Base-by-base conservation (phyloP, 2,113 vertebrate species). In the Oryzias melastigma region DNA sequence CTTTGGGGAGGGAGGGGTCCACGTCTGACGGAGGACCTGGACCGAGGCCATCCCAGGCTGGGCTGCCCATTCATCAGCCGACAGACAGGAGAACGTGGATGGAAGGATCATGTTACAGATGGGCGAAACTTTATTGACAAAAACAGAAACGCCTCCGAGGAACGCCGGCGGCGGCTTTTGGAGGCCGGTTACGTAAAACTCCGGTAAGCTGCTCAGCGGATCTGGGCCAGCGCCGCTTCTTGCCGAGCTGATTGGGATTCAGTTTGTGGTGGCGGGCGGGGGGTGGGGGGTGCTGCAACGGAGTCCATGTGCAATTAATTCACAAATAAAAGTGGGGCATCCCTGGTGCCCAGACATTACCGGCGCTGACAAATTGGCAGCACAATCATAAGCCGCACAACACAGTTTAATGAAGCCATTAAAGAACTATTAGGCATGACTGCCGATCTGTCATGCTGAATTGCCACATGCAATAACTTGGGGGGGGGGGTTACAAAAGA, bases 361-460 rank as follows among this genome's bases (percentile, higher is more conserved):
- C 83, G 25, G 65, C 81, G 59, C 89, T 93, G 93, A 95, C 90
- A 93, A 93, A 94, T 92, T 89, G 89, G 86, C 82, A 62, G 89
- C 83, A 85, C 89, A 87, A 87, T 91, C 90, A 92, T 89, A 89
- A 93, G 92, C 92, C 80, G 84, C 92, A 92, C 93, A 92, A 93
- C 92, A 92, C 92, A 92, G 91, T 94, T 93, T 93, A 91, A 90
- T 91, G 89, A 91, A 83, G 86, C 85, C 88, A 87, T 90, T 88
- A 91, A 89, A 90, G 84, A 84, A 88, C 80, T 90, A 89, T 87
- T 88, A 83, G 85, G 78, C 83, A 64, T 27, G 80, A 83, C 87
- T 74, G 68, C 47, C 70, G 63, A 89, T 71, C 78, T 85, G 89
- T 92, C 90, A 90, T 73, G 78, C 84, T 78, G 82, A 87, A 90